These are phyloP conservation scores for Crossaster papposus DNA, from an alignment of 53 echinoderm and acorn worm species.

Conservation along the genomic window DNA sequence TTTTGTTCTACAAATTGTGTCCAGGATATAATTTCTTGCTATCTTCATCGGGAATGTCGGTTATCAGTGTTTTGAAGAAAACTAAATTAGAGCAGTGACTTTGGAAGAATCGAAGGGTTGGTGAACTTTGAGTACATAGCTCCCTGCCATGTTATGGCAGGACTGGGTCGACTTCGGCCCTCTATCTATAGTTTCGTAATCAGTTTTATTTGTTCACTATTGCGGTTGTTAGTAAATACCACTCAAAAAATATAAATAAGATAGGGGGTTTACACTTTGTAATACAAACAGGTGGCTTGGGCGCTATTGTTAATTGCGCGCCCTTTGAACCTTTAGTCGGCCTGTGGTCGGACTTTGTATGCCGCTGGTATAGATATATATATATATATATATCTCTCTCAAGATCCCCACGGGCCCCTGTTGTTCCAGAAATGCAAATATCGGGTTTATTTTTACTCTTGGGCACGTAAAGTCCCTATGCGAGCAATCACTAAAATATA, in stretches of 20 bases:
- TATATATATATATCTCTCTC: neutral
- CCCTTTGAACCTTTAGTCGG: neutral
- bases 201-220: conserved; percentile 4
- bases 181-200: neutral
- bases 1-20: neutral
- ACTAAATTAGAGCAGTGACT: too few species aligned
- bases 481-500: too few species aligned
- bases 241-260: neutral
- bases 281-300: neutral
- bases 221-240: neutral
- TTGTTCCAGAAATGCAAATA: neutral
- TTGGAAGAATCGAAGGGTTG: too few species aligned
- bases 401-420: neutral
- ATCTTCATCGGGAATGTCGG: too few species aligned
- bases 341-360: neutral
- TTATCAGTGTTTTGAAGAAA: too few species aligned
- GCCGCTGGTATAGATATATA: too few species aligned
- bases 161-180: neutral
- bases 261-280: neutral
- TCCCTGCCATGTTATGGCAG: neutral
- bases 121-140: too few species aligned
- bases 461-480: too few species aligned
- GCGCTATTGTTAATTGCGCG: neutral
- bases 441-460: neutral
- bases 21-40: neutral